Evolutionary conservation across 1,140 invertebrate species (phyloP).

Genomic region (Lucilia sericata): DNA sequence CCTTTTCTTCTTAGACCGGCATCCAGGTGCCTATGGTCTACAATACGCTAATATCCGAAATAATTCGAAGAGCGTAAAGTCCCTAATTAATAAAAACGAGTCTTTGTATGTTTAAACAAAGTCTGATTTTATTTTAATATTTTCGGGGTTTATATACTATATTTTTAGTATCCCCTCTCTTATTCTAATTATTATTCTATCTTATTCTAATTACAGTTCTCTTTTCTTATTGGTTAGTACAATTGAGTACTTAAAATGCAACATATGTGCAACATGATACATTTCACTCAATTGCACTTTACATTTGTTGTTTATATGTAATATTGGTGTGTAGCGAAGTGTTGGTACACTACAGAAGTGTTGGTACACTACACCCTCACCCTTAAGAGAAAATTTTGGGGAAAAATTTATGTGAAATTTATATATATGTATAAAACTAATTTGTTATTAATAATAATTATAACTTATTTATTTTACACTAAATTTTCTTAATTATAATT

Average conservation of each 20-base stretch:
- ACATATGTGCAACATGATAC: neutral
- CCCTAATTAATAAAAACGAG: neutral
- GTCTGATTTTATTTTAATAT: neutral
- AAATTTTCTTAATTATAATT: too few relatives aligned
- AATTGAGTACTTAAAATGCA: neutral
- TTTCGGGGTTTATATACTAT: neutral
- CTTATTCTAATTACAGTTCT: neutral
- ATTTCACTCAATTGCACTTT: neutral
- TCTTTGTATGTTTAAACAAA: neutral
- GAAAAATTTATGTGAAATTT: too few relatives aligned
- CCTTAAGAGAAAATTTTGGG: too few relatives aligned
- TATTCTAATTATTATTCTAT: neutral
- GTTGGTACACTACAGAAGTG: too few relatives aligned
- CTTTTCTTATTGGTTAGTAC: neutral
- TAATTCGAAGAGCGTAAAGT: neutral
- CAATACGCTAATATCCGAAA: neutral
- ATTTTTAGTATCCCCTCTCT: neutral
- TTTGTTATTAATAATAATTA: too few relatives aligned
- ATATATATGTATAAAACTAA: too few relatives aligned
- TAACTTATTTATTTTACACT: too few relatives aligned
- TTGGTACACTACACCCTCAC: constrained; percentile 1
- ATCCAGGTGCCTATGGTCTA: neutral
- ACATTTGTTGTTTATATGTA: neutral
- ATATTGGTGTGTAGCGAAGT: neutral
- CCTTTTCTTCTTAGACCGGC: too few relatives aligned